Base-by-base conservation (phyloP, 2,888 invertebrate species). In the Cryptops parisi region DNA sequence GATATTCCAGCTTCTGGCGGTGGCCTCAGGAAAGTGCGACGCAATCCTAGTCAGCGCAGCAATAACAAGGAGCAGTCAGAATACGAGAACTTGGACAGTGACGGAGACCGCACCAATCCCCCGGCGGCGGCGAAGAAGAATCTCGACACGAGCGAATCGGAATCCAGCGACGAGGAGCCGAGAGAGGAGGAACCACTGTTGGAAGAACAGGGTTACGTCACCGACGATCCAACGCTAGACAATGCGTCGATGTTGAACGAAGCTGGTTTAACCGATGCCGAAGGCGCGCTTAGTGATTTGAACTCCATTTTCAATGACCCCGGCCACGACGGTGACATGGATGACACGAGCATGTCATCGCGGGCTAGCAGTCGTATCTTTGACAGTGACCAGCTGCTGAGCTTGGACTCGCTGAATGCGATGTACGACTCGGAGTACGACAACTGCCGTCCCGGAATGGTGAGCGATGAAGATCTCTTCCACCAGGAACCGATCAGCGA, bases 191-290 rank as follows among this genome's bases (percentile, higher is more conserved):
- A 61, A 41, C 62, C 61, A 9, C 52, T 62, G 24, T 53, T 61
- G 40, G 76, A 77, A 61, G 84, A 84, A 58, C 83, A 84, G 1
- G 85, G 85, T 24, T 87, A 86, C 66, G 84, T 83, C n/a, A 86
- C 85, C 0, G 86, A 87, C 69, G 86, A 87, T 69, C 85, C 85
- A 1, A 85, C 84, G 17, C 72, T 86, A 12, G 86, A 87, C 69
- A 86, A 87, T 69, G 79, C 84, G 48, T 86, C 86, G 40, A 79
- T 87, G 76, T 70, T 86, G 19, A 85, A 87, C 70, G 87, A 87
- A 70, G 82, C 84, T 21, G 86, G 86, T 6, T 76, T 87, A 44
- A 87, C 86, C 1, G 87, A 87, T 71, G 86, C 85, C 9, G 87
- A 88, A 74, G 87, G 84, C 55, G 87, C 86, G 24, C 74, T 87